phyloP scores from a whole-genome alignment of 2,888 invertebrate species.

The Trisateles emortualis region DNA sequence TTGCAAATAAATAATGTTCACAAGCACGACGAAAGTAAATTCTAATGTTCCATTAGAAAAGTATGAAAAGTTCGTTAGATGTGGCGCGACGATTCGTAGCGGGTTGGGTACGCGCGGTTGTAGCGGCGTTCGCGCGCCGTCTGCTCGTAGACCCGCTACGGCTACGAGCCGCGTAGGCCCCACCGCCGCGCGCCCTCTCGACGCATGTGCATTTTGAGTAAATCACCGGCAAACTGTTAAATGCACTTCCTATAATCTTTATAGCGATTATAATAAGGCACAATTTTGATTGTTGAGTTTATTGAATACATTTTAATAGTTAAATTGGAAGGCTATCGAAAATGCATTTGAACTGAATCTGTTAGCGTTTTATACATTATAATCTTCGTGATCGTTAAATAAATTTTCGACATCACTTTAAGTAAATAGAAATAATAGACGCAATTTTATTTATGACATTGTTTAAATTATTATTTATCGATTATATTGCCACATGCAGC shows the following conservation, averaged over 20 bases:
- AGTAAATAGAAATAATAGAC: neutral
- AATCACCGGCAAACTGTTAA: conserved; percentile 27
- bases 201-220: conserved; percentile 80
- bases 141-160: conserved; percentile 67
- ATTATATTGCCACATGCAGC: too few species aligned
- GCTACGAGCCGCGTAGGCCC: conserved; percentile 55
- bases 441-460: too few species aligned
- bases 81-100: conserved; percentile 62
- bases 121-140: conserved; percentile 78
- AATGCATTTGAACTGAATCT: conserved; percentile 68
- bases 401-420: neutral
- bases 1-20: conserved; percentile 48
- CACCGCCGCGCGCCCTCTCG: conserved; percentile 54
- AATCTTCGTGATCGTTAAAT: conserved; percentile 40
- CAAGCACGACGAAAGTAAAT: conserved; percentile 51
- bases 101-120: conserved; percentile 66
- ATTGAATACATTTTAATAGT: conserved; percentile 15
- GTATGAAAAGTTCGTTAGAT: conserved; percentile 79
- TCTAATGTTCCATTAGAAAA: conserved; percentile 65
- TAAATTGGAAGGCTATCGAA: conserved; percentile 64
- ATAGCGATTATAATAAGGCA: conserved; percentile 39
- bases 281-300: conserved; percentile 27
- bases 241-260: conserved; percentile 47
- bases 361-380: conserved; percentile 73
- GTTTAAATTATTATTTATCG: too few species aligned